Evolutionary conservation across 2,888 invertebrate species (phyloP), one percentile per base, ranked within the genome.

Genomic region (Corbicula japonica): DNA sequence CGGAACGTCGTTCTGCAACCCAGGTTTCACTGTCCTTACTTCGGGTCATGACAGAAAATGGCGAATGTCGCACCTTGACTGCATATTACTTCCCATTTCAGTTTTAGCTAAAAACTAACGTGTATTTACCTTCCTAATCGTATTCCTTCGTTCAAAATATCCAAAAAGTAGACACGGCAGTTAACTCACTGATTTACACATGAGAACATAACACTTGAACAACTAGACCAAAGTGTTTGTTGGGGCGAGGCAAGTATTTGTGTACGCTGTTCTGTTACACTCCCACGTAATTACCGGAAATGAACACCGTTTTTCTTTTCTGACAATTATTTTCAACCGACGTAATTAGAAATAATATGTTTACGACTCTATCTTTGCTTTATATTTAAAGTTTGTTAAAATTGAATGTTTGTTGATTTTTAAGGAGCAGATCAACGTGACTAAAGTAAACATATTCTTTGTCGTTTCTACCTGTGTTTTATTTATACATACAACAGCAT

Each of bases 241-340:
- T 75, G 70, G 79, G 79, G 79, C 79, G 79, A 80, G 79, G 79
- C 72, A 54, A 69, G 66, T 61, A n/a, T 76, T 80, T 80, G 79
- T 80, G 72, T 80, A 80, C 75, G 79, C 79, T 75, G 46, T 80
- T 80, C 74, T 46, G 30, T n/a, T 38, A 35, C 54, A 21, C 35
- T 30, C 35, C 38, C 70, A 18, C 21, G 50, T 50, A 28, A 32
- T 30, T 28, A 71, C 65, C 70, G 70, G 76, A 76, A 71, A 60
- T 76, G n/a, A 41, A 32, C 41, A 44, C 21, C 4, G 12, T 5
- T 54, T 10, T 30, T 12, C 26, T 52, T 48, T 4, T 46, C 21
- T 10, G 3, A 34, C 1, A 23, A 12, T 50, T 35, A 32, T 26
- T 15, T 8, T 32, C 3, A 1, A n/a, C 21, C 35, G 6, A 4